phyloP scores from a whole-genome alignment of 2,888 invertebrate species.

The Sphaerophoria rueppellii region DNA sequence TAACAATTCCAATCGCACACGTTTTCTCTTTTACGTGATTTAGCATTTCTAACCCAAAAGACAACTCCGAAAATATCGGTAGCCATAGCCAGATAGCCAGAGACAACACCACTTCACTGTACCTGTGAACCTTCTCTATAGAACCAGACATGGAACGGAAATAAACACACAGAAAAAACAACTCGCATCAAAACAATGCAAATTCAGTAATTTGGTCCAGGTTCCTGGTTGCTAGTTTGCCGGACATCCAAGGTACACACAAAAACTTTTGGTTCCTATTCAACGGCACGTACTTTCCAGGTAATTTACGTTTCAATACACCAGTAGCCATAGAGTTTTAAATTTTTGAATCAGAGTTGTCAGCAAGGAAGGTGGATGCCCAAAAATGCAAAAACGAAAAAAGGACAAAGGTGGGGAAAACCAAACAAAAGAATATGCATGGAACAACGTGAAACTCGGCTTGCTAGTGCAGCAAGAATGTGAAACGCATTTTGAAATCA shows the following conservation, averaged over 20 bases:
- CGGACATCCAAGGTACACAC: conserved; percentile 21
- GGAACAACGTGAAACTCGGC: conserved; percentile 35
- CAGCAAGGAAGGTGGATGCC: background rate
- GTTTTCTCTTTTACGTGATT: conserved; percentile 71
- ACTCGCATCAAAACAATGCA: conserved; percentile 51
- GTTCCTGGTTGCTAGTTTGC: too few relatives aligned
- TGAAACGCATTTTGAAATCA: conserved; percentile 5
- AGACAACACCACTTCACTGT: conserved; percentile 2
- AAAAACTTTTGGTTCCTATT: conserved; percentile 41
- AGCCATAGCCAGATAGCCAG: too few relatives aligned
- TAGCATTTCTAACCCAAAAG: conserved; percentile 44
- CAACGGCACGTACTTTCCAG: conserved; percentile 81
- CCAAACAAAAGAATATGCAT: conserved; percentile 42
- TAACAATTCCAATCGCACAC: conserved; percentile 70
- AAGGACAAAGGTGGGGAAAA: conserved; percentile 25
- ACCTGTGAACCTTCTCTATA: background rate
- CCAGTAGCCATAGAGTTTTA: conserved; percentile 12
- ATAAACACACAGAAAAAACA: background rate
- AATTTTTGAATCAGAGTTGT: conserved; percentile 49
- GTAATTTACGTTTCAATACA: conserved; percentile 80
- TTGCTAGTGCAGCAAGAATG: background rate
- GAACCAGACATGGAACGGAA: background rate
- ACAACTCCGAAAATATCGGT: conserved; percentile 24
- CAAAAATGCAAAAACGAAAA: conserved; percentile 10
- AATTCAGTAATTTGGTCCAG: conserved; percentile 59